Base-by-base conservation (phyloP, 1,140 invertebrate species). In the Pogonomyrmex californicus region DNA sequence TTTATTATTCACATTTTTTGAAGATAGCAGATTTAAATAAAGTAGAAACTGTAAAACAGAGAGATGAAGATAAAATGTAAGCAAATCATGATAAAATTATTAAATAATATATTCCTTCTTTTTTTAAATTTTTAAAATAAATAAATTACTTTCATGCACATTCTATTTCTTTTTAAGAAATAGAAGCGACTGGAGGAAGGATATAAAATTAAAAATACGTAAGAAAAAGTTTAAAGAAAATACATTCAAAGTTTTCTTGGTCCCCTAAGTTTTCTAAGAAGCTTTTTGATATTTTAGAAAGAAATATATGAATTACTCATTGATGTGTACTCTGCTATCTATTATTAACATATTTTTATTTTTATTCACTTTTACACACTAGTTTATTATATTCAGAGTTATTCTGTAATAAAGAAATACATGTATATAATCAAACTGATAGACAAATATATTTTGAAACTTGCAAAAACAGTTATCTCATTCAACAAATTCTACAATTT, bases 231-330 rank as follows among this genome's bases (percentile, higher is more conserved):
- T n/a, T 65, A 23, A 54, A 73, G 33, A 54, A 38, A 38, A 23
- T 17, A 36, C 33, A 75, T 41, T 75, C 47, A 36, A 14, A 75
- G 10, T 75, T 38, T 56, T 30, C 41, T 47, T 66, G 33, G 36
- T 9, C n/a, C n/a, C 38, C 23, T n/a, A 65, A 14, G 14, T n/a
- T 70, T 66, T 49, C 44, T 49, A 70, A 70, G 2, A 47, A 30
- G 6, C 12, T 70, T n/a, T 65, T 65, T 49, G 23, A 54, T 17
- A 33, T 87, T 44, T 87, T 44, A 51, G 23, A 60, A 49, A 41
- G 12, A 68, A 68, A 7, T 14, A 33, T 68, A 38, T 23, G 2
- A 30, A 47, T 49, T 68, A 68, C 1, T 47, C 12, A 54, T 12
- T 62, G 14, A 62, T 62, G 33, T 62, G 5, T 23, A 23, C 23